phyloP scores from a whole-genome alignment of 2,113 vertebrate genomes.

The Dendrocopos noguchii region DNA sequence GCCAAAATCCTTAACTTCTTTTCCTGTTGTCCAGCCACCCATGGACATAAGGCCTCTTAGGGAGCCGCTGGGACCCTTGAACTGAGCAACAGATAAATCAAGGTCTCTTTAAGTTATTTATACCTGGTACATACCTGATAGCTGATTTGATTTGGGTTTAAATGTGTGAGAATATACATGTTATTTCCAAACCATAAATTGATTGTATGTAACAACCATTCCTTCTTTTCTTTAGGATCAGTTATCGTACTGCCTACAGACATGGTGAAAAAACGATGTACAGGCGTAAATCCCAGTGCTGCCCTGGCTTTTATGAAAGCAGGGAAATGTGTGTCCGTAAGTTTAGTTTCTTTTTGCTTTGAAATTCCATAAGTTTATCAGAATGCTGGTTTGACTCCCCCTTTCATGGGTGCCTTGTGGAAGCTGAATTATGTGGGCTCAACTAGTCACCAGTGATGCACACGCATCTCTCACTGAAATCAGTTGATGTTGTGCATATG shows the following conservation, averaged over 20 bases:
- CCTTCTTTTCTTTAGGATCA: constrained; percentile 81
- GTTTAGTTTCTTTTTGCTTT: constrained; percentile 57
- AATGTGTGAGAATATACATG: neutral
- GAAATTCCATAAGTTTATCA: neutral
- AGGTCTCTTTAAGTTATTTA: neutral
- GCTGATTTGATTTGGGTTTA: neutral
- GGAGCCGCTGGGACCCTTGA: neutral
- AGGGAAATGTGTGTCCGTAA: constrained; percentile 92
- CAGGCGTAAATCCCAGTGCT: constrained; percentile 94
- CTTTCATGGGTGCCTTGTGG: neutral
- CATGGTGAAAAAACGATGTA: constrained; percentile 97
- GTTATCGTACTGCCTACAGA: constrained; percentile 92
- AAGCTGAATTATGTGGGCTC: neutral
- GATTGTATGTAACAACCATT: neutral
- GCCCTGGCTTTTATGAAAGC: constrained; percentile 93
- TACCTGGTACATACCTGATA: too few relatives aligned
- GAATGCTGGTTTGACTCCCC: neutral
- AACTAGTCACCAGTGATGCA: neutral
- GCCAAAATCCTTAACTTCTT: neutral
- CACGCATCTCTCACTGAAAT: neutral
- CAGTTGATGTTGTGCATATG: neutral
- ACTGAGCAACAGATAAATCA: neutral
- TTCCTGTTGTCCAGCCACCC: neutral
- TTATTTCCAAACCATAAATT: neutral
- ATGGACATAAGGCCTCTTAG: neutral